phyloP scores from a whole-genome alignment of 2,888 invertebrate genomes.

The Oeneis ivallda region DNA sequence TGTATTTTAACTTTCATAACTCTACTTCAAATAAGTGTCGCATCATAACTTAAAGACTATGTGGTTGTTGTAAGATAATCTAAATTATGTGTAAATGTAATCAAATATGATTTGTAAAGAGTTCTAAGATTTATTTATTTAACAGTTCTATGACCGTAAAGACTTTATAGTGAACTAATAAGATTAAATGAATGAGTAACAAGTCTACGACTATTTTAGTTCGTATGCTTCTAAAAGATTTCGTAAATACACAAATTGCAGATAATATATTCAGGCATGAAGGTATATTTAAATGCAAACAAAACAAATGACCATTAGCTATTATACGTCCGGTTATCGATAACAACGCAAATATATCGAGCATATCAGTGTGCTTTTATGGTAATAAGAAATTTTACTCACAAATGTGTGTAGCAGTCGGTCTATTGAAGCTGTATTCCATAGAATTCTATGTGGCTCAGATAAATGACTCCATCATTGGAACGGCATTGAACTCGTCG shows the following conservation, averaged over 20 bases:
- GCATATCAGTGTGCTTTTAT: constrained; percentile 54
- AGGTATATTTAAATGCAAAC: constrained; percentile 72
- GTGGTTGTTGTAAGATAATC: not conserved
- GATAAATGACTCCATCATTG: constrained; percentile 58
- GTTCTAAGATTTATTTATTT: not conserved
- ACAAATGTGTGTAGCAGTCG: constrained; percentile 65
- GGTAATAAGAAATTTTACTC: constrained; percentile 52
- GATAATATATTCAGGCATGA: constrained; percentile 54
- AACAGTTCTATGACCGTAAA: not conserved
- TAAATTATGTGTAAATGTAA: not conserved
- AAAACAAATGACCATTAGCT: constrained; percentile 63
- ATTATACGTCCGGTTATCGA: constrained; percentile 58
- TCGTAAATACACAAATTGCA: constrained; percentile 32
- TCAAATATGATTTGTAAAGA: not conserved
- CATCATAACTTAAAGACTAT: no score
- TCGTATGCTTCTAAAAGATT: constrained; percentile 32
- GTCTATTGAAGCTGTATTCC: constrained; percentile 63
- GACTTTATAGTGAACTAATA: not conserved
- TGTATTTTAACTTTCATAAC: no score
- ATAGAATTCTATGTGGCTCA: constrained; percentile 62
- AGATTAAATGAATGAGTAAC: constrained; percentile 17
- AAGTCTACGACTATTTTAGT: constrained; percentile 32
- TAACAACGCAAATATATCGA: constrained; percentile 53
- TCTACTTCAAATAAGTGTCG: no score
- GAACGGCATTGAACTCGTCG: constrained; percentile 33